Percentiles rank a stretch among this genome's conserved stretches.
Conservation (phyloP, 2,888 invertebrate genomes). For the Hedya salicella region DNA sequence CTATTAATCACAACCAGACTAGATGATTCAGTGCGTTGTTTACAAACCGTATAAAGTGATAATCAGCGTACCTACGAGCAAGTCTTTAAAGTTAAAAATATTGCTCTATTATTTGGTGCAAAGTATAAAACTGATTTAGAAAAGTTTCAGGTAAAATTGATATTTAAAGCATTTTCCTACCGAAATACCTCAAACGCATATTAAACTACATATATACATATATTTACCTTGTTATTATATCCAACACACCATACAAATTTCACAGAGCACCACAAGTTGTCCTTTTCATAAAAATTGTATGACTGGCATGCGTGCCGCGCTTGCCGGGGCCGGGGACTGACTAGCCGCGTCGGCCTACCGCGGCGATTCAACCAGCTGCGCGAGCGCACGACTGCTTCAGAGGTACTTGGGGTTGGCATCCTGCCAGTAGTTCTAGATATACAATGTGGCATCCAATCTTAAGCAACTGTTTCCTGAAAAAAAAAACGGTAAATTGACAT, state of each 20-base stretch:
- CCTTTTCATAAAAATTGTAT: not conserved
- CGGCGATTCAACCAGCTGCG: conserved; percentile 8
- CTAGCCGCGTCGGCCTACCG: conserved; percentile 9
- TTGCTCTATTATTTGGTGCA: too few species aligned
- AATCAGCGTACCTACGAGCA: not conserved
- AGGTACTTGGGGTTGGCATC: conserved; percentile 18
- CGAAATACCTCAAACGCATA: not conserved
- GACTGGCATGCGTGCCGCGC: conserved; percentile 24
- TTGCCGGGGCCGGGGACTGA: conserved; percentile 25
- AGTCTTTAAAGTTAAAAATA: not conserved
- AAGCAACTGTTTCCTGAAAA: not conserved
- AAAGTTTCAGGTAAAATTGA: not conserved
- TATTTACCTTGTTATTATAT: conserved; percentile 11
- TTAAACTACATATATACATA: not conserved
- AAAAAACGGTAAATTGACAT: too few species aligned
- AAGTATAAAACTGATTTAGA: too few species aligned
- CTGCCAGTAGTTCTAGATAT: too few species aligned
- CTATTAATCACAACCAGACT: not conserved
- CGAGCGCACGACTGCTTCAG: not conserved
- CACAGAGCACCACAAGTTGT: conserved; percentile 8
- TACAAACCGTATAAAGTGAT: not conserved
- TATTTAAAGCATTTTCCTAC: not conserved
- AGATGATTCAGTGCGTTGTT: not conserved
- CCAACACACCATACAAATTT: not conserved
- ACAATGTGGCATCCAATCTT: not conserved